These are phyloP conservation scores for Anthophora plumipes DNA, from an alignment of 2,888 invertebrate species.

Conservation along the genomic window DNA sequence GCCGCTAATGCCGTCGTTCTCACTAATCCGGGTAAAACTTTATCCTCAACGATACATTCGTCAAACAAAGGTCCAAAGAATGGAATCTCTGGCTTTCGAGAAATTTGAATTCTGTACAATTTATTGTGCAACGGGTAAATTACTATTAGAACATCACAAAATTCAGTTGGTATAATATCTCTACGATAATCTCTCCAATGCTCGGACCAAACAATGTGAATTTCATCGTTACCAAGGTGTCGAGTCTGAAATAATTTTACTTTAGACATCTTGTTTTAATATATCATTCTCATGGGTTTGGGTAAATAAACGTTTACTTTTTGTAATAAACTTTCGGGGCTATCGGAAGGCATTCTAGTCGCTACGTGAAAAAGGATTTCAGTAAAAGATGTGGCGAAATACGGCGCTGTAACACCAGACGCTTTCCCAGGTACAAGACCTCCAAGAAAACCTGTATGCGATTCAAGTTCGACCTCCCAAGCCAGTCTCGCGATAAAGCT, in stretches of 20 bases:
- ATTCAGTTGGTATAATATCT: conserved; percentile 99
- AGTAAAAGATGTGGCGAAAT: conserved; percentile 95
- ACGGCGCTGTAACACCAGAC: conserved; percentile 97
- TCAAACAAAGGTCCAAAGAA: conserved; percentile 98
- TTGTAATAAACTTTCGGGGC: conserved; percentile 93
- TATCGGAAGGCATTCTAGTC: conserved; percentile 97
- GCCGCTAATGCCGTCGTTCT: conserved; percentile 96
- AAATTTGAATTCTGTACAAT: conserved; percentile 94
- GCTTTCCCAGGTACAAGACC: conserved; percentile 96
- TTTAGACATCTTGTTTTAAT: not conserved
- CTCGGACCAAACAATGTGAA: conserved; percentile 99
- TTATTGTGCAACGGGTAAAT: conserved; percentile 96
- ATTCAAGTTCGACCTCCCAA: conserved; percentile 95
- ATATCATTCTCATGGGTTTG: not conserved
- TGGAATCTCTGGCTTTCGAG: conserved; percentile 89
- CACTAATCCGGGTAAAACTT: conserved; percentile 93
- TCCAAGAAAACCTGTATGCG: conserved; percentile 97
- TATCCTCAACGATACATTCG: conserved; percentile 92
- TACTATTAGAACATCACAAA: conserved; percentile 98
- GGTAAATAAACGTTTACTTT: conserved; percentile 86
- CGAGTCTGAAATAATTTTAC: conserved; percentile 88
- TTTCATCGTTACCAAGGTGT: conserved; percentile 98
- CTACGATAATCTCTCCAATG: conserved; percentile 97
- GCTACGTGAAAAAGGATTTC: conserved; percentile 99
- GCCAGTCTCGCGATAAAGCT: conserved; percentile 91